phyloP scores from a whole-genome alignment of 2,113 vertebrate species.

The Danio rerio region GRCz12tu NC_133181.1:5670501-5671000 shows the following conservation, averaged over 20 bases:
- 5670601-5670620: background rate
- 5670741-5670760: background rate
- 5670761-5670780: background rate
- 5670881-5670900: conserved; percentile 49
- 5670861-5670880: conserved; percentile 48
- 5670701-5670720: background rate
- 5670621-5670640: background rate
- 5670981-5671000: conserved; percentile 29
- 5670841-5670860: conserved; percentile 55
- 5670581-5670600: background rate
- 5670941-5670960: conserved; percentile 15
- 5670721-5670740: background rate
- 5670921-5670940: conserved; percentile 46
- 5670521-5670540: too few species aligned
- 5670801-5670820: conserved; percentile 29
- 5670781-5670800: conserved; percentile 29
- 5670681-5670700: background rate
- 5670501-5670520: too few species aligned
- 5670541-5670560: too few species aligned
- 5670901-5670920: conserved; percentile 36
- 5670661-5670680: background rate
- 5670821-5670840: conserved; percentile 23
- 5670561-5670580: too few species aligned
- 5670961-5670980: conserved; percentile 39
- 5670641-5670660: background rate